phyloP scores from a whole-genome alignment of 2,888 invertebrate genomes.

The Trichopria drosophilae region DNA sequence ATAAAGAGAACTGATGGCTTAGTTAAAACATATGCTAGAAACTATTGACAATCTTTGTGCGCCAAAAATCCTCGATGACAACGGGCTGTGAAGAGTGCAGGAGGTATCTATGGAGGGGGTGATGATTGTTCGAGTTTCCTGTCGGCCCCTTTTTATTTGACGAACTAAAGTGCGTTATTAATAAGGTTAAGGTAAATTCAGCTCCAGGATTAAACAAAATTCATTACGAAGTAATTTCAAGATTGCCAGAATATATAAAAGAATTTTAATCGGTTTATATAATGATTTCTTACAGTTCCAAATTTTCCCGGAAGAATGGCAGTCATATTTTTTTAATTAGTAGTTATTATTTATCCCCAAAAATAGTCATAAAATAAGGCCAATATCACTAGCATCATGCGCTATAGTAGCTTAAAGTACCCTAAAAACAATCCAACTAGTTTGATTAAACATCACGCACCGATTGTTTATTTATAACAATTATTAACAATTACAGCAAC shows the following conservation, averaged over 20 bases:
- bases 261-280: too few relatives aligned
- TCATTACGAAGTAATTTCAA: conserved; percentile 5
- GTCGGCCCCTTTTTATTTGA: conserved; percentile 14
- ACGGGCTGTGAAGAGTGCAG: neutral
- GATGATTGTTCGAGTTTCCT: too few relatives aligned
- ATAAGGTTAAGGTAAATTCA: conserved; percentile 10
- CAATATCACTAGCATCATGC: conserved; percentile 29
- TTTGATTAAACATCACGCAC: too few relatives aligned
- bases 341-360: too few relatives aligned
- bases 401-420: too few relatives aligned
- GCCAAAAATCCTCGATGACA: neutral
- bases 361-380: conserved; percentile 22
- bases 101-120: too few relatives aligned
- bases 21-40: conserved; percentile 9
- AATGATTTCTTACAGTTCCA: too few relatives aligned
- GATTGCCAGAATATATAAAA: conserved; percentile 18
- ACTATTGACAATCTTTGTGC: conserved; percentile 7
- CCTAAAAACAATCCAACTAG: too few relatives aligned
- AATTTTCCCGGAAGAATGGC: too few relatives aligned
- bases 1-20: conserved; percentile 21
- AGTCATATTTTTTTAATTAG: too few relatives aligned
- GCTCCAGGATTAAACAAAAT: conserved; percentile 23
- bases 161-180: conserved; percentile 10
- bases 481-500: too few relatives aligned
- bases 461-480: too few relatives aligned